Evolutionary conservation across 1,140 invertebrate species (phyloP), one percentile per base, ranked within the genome.

Genomic region (Rhyzopertha dominica): DNA sequence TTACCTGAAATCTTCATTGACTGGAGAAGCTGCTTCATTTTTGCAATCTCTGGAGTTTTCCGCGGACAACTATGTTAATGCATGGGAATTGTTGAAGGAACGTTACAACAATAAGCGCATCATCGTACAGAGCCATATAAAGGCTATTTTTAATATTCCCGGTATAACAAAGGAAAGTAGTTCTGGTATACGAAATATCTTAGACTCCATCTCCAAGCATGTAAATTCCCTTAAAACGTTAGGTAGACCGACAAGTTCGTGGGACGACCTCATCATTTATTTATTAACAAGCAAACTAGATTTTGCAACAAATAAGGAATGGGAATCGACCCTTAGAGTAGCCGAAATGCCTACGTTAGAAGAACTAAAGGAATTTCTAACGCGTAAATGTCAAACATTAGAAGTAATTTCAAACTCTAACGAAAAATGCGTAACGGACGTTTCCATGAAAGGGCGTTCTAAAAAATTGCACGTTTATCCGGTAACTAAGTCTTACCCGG

Each of bases 71-170:
- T 69, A 69, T 43, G 20, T 17, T 4, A 30, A 55, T n/a, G 66
- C 65, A 3, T 65, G 62, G 60, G 43, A 61, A 7, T 28, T 63
- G 23, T 48, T 70, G 25, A 59, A 59, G 26, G 43, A 58, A 16
- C 49, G 64, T 13, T 71, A 61, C 38, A 58, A 69, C 12, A 65
- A 66, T 45, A 61, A 60, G 41, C 17, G 58, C 24, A 18, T 65
- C 23, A 63, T 64, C 16, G 45, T 66, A 12, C 53, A 62, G 22
- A 56, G 54, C n/a, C 61, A 69, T 44, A 53, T 68, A 19, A 58
- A 61, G 24, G 44, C 52, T 24, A 43, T 67, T 23, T 60, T 54
- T 48, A 35, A 56, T 20, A 49, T 61, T 34, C 51, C 31, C n/a
- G 35, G 28, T 19, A 28, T 62, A 8, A 18, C 17, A 16, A 58